Conservation (phyloP, 2,113 vertebrate genomes). For the Rhipidura dahli region DNA sequence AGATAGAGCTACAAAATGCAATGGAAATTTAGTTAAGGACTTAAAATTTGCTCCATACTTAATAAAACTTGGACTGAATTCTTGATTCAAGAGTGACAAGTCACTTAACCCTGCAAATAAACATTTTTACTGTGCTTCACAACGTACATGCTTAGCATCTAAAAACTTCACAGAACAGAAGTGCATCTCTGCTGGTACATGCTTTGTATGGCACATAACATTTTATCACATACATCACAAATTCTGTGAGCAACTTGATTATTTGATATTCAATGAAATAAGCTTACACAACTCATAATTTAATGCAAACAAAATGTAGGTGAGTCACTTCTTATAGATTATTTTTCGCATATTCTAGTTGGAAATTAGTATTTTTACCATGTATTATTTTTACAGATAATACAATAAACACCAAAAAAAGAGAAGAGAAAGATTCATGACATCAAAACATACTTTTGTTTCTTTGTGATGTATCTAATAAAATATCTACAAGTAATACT, state of each 20-base stretch:
- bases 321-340: background rate
- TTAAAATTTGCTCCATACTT: background rate
- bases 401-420: background rate
- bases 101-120: background rate
- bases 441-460: background rate
- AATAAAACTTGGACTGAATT: background rate
- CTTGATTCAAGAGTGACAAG: background rate
- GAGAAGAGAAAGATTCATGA: background rate
- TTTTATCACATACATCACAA: conserved; percentile 64
- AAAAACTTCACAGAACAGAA: background rate
- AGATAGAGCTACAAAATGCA: background rate
- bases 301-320: background rate
- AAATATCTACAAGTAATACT: conserved; percentile 28
- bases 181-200: conserved; percentile 30
- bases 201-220: conserved; percentile 53
- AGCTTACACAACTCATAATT: background rate
- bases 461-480: conserved; percentile 62
- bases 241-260: background rate
- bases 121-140: background rate
- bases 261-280: background rate
- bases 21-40: background rate
- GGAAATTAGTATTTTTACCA: background rate
- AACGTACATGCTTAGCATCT: background rate
- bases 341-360: background rate
- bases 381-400: background rate